Base-by-base conservation (phyloP, 2,797 vertebrate species). In the Liparis tanakae region DNA sequence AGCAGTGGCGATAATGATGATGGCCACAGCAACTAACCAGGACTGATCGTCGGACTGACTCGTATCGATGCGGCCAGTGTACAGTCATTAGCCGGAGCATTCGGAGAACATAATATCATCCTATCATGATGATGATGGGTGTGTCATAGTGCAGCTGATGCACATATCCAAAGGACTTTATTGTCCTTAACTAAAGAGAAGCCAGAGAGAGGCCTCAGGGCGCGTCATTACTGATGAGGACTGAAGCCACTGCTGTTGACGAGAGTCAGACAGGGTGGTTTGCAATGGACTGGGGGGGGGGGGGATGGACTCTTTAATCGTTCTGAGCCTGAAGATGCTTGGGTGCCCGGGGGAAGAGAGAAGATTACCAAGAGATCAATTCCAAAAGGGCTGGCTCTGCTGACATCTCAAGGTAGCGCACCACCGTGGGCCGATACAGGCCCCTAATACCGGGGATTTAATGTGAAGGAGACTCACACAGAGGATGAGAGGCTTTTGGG, bases 281-380 rank as follows among this genome's bases (percentile, higher is more conserved):
- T 37, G 13, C 41, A 36, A 15, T 64, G 20, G 22, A 64, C 48
- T n/a, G 1, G n/a, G 0, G n/a, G 34, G 1, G 43, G 15, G 18
- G 39, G 1, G 6, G 55, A 82, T 55, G 6, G 77, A 70, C 59
- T 85, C 74, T 79, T 76, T 85, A 86, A 89, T 89, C 67, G 70
- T 70, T 89, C 69, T 76, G 17, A 44, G 71, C 60, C 72, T 65
- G 74, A 84, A 74, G 73, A 80, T 57, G 83, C 72, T 68, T 2
- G 10, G n/a, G 44, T 5, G 20, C 81, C 71, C 70, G 22, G 62
- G 85, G 84, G 85, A 72, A 86, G 80, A 51, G 73, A 51, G 76
- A 56, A 85, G 82, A 91, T 92, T 89, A 92, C 85, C 83, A 61
- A 79, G 81, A 88, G 87, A 90, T 91, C 85, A 86, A 91, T 91